phyloP scores from a whole-genome alignment of 35 echinoderm and acorn worm genomes.

The Strongylocentrotus purpuratus region DNA sequence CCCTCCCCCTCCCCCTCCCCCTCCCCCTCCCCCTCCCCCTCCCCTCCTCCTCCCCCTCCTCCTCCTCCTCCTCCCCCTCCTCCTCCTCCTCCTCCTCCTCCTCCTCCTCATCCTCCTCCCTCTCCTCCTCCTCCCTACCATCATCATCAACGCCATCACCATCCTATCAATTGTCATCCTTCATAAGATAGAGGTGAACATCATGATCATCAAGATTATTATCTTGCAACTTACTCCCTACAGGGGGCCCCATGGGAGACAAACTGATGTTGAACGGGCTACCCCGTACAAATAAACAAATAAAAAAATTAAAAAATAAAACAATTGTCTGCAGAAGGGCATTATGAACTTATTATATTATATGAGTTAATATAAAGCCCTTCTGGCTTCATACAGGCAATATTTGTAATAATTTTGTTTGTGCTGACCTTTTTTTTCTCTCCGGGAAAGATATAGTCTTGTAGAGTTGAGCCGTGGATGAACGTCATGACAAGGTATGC shows the following conservation, averaged over 20 bases:
- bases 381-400: no score
- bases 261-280: no score
- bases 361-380: no score
- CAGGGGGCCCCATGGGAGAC: no score
- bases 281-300: no score
- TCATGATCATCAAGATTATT: background rate
- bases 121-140: background rate
- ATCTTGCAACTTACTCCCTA: background rate
- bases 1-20: background rate
- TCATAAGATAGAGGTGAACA: no score
- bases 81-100: background rate
- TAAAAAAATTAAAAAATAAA: no score
- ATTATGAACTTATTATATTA: no score
- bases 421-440: background rate
- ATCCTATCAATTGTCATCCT: background rate
- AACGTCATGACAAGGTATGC: constrained; percentile 22
- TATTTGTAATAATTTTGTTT: background rate
- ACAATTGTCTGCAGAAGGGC: no score
- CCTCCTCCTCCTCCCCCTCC: background rate
- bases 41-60: background rate
- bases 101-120: background rate
- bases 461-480: constrained; percentile 22
- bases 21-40: background rate
- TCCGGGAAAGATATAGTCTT: background rate
- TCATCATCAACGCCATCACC: background rate